Base-by-base conservation (phyloP, 1,140 invertebrate genomes). In the Drosophila saltans region DNA sequence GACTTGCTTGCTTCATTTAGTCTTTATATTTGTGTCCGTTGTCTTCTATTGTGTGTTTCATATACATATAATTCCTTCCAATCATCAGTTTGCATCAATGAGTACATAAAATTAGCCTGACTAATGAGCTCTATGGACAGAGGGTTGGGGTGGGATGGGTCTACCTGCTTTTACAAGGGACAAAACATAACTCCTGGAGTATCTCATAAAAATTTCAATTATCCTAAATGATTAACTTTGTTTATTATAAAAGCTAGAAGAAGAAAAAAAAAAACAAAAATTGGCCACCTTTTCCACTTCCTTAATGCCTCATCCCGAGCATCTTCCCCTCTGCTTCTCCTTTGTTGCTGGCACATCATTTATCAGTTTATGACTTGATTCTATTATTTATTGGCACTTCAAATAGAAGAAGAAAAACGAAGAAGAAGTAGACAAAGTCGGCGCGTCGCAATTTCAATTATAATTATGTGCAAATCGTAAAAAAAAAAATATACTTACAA, bases 401-500 rank as follows among this genome's bases (percentile, higher is more conserved):
- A 75, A 59, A 52, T 52, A 52, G 45, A 26, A 52, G 45, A 52
- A 52, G 45, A 52, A 52, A 16, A 86, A 68, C 62, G 59, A 62
- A 63, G 62, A 66, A 62, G 52, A 66, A 62, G 52, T 55, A 64
- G 72, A 43, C 60, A 21, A 65, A 69, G 65, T 73, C 67, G 80
- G 78, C 64, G 71, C 80, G 65, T 69, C 80, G 82, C 82, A 90
- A 91, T 91, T 91, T 91, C 90, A 91, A 91, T 91, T 91, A 91
- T 91, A 91, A 91, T 91, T 91, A 90, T 91, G 89, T 90, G 84
- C 72, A 91, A 91, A 91, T 89, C 81, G 90, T 91, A 91, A 91
- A 91, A 90, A 78, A 85, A 84, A 85, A 84, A 78, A 28, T 21
- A 58, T 30, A 67, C 26, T 58, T 43, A 55, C 26, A 36, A 62